These are phyloP conservation scores for Parthenolecanium corni DNA, from an alignment of 2,888 invertebrate genomes.

Conservation along the genomic window DNA sequence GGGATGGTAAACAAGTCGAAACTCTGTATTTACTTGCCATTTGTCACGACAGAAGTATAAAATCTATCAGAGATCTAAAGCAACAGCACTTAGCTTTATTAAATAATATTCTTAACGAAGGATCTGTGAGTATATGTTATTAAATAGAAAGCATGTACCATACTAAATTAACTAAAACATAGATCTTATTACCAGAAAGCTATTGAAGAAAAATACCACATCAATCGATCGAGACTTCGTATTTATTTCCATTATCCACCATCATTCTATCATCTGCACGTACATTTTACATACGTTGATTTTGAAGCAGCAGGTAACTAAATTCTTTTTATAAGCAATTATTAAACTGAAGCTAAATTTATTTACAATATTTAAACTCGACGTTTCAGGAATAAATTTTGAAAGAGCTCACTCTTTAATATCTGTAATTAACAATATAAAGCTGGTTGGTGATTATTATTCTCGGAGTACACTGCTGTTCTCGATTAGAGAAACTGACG, in stretches of 20 bases:
- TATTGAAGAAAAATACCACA: constrained; percentile 62
- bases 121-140: constrained; percentile 44
- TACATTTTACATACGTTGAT: constrained; percentile 75
- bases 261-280: constrained; percentile 90
- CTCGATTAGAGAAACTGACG: constrained; percentile 57
- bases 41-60: constrained; percentile 57
- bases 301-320: constrained; percentile 59
- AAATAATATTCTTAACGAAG: constrained; percentile 64
- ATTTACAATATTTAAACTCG: too few species aligned
- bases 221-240: constrained; percentile 59
- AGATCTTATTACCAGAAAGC: constrained; percentile 47
- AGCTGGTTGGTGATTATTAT: constrained; percentile 72
- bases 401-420: constrained; percentile 79
- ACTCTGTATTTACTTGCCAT: constrained; percentile 79
- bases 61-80: constrained; percentile 73
- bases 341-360: too few species aligned
- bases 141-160: neutral
- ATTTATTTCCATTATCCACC: constrained; percentile 92
- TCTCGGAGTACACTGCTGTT: constrained; percentile 68
- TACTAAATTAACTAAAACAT: neutral
- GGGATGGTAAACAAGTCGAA: constrained; percentile 69
- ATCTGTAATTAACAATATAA: constrained; percentile 81
- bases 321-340: too few species aligned
- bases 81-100: constrained; percentile 66
- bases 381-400: constrained; percentile 38